phyloP scores from a whole-genome alignment of 2,797 vertebrate species.

The Phoeniculus purpureus region DNA sequence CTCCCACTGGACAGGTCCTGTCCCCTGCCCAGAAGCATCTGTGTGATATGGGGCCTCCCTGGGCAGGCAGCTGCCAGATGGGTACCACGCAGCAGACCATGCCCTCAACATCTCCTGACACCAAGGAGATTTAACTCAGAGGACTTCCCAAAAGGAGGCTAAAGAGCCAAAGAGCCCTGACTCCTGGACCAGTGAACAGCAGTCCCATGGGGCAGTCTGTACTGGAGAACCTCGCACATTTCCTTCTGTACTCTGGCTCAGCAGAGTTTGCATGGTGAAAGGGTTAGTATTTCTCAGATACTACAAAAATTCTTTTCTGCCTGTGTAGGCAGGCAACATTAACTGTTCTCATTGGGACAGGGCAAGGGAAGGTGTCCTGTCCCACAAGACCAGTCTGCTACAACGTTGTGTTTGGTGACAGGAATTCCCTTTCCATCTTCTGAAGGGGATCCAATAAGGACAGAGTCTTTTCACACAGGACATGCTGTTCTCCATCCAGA shows the following conservation, averaged over 20 bases:
- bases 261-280: neutral
- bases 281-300: neutral
- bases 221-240: neutral
- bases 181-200: neutral
- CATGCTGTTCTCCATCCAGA: neutral
- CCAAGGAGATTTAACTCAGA: neutral
- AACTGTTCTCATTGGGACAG: neutral
- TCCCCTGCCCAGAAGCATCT: neutral
- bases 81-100: neutral
- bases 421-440: conserved; percentile 7
- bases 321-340: conserved; percentile 5
- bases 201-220: neutral
- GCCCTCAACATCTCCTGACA: neutral
- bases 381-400: neutral
- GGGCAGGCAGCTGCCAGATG: neutral
- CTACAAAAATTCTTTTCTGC: neutral
- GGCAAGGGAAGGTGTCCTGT: conserved; percentile 10
- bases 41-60: neutral
- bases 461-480: neutral
- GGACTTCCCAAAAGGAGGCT: neutral
- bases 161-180: neutral
- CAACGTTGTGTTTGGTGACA: neutral
- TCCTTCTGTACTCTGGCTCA: neutral
- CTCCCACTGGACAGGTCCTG: neutral
- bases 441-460: conserved; percentile 12